Evolutionary conservation across 1,140 invertebrate genomes (phyloP).

Genomic region (Drosophila tsacasi): DNA sequence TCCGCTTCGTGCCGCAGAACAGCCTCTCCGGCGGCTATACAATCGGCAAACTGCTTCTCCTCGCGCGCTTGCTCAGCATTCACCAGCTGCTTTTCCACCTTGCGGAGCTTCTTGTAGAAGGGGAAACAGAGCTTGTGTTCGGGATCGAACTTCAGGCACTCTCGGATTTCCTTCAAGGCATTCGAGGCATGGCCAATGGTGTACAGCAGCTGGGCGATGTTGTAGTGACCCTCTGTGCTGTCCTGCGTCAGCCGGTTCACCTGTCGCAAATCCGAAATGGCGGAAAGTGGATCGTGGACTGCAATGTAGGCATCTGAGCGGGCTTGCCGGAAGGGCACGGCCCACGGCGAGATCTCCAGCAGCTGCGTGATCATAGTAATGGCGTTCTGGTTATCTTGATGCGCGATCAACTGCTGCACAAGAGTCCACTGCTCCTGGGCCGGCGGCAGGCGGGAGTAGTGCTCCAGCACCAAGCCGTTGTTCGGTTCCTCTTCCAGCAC

Average conservation of each 20-base stretch:
- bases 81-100: slow-evolving; percentile 94
- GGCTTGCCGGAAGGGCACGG: slow-evolving; percentile 92
- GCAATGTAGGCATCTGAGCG: slow-evolving; percentile 94
- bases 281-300: slow-evolving; percentile 92
- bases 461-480: slow-evolving; percentile 90
- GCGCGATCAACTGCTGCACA: slow-evolving; percentile 89
- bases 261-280: slow-evolving; percentile 95
- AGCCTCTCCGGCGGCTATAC: slow-evolving; percentile 90
- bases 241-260: slow-evolving; percentile 96
- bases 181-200: slow-evolving; percentile 96
- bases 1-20: slow-evolving; percentile 90
- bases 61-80: slow-evolving; percentile 90
- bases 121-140: slow-evolving; percentile 98
- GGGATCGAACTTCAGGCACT: slow-evolving; percentile 98
- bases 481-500: slow-evolving; percentile 89
- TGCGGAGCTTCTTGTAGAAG: slow-evolving; percentile 99
- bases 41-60: slow-evolving; percentile 90
- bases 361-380: slow-evolving; percentile 90
- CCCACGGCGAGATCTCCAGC: slow-evolving; percentile 96
- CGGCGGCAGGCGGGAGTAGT: slow-evolving; percentile 88
- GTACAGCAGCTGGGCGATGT: slow-evolving; percentile 94
- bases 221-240: slow-evolving; percentile 95
- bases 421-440: slow-evolving; percentile 89
- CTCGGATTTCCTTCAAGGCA: slow-evolving; percentile 95
- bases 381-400: slow-evolving; percentile 90